Conservation (phyloP, 1,140 invertebrate species). For the Sipha flava region DNA sequence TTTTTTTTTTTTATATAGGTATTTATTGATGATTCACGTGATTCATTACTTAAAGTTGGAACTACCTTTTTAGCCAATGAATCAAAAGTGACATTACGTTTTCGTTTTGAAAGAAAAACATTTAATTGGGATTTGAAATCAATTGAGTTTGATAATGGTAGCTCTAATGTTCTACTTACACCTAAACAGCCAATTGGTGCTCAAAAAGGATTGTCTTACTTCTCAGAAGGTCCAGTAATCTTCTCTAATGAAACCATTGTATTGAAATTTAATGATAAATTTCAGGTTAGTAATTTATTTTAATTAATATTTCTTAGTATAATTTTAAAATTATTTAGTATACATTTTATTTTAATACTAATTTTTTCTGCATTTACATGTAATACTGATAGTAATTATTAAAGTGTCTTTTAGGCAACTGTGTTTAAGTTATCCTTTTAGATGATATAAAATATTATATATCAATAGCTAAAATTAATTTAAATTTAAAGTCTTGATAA, state of each 20-base stretch:
- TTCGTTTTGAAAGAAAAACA: constrained; percentile 3
- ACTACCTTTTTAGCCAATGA: not conserved
- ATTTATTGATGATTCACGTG: not conserved
- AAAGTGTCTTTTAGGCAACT: no score
- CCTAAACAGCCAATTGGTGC: not conserved
- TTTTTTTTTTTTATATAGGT: not conserved
- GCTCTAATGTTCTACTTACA: not conserved
- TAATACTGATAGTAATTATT: no score
- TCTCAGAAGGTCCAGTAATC: not conserved
- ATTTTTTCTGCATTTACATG: no score
- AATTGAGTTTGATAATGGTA: not conserved
- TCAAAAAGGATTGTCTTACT: not conserved
- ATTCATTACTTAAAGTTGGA: not conserved
- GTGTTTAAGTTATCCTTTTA: no score
- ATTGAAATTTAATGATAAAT: not conserved
- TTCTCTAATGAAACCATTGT: not conserved
- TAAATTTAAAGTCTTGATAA: no score
- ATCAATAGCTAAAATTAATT: no score
- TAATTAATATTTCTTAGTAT: no score
- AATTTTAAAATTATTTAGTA: not conserved
- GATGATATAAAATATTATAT: no score
- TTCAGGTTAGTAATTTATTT: constrained; percentile 9
- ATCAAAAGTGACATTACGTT: constrained; percentile 1
- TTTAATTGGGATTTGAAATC: constrained; percentile 10
- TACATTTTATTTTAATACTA: no score